Evolutionary conservation across 2,113 vertebrate genomes (phyloP).

Genomic region (Sylvia atricapilla): DNA sequence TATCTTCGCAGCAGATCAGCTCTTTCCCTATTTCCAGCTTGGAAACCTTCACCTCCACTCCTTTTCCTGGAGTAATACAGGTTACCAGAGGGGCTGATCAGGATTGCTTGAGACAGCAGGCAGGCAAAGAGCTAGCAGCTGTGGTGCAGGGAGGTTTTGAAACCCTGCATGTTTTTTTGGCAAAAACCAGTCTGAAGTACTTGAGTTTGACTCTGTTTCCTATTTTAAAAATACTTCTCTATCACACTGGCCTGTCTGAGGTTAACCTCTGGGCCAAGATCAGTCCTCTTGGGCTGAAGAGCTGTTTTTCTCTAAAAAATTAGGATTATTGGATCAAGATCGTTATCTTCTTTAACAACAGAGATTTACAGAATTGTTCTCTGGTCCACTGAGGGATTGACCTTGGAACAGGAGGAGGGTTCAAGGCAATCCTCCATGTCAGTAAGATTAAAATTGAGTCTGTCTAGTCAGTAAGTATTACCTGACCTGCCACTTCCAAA

Average conservation of each 20-base stretch:
- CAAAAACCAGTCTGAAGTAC: not conserved
- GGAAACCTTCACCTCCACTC: not conserved
- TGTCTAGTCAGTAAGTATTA: slow-evolving; percentile 26
- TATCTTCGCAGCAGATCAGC: not conserved
- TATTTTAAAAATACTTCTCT: not conserved
- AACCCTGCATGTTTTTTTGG: not conserved
- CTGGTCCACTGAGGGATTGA: slow-evolving; percentile 6
- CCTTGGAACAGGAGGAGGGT: slow-evolving; percentile 17
- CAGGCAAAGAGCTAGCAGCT: not conserved
- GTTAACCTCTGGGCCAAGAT: not conserved
- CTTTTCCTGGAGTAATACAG: not conserved
- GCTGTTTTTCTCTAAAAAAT: slow-evolving; percentile 23
- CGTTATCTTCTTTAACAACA: slow-evolving; percentile 16
- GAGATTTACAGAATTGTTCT: slow-evolving; percentile 14
- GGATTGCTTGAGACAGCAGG: not conserved
- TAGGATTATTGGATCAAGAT: slow-evolving; percentile 17
- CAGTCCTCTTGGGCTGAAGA: not conserved
- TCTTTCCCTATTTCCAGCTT: not conserved
- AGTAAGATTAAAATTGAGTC: slow-evolving; percentile 33
- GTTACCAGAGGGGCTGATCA: not conserved
- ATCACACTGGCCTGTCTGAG: not conserved
- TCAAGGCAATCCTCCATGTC: slow-evolving; percentile 18
- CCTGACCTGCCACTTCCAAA: not conserved
- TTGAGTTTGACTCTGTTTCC: not conserved
- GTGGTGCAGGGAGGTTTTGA: not conserved